Evolutionary conservation across 1,140 invertebrate genomes (phyloP), one percentile per base, ranked within the genome.

Genomic region (Drosophila melanogaster): DNA sequence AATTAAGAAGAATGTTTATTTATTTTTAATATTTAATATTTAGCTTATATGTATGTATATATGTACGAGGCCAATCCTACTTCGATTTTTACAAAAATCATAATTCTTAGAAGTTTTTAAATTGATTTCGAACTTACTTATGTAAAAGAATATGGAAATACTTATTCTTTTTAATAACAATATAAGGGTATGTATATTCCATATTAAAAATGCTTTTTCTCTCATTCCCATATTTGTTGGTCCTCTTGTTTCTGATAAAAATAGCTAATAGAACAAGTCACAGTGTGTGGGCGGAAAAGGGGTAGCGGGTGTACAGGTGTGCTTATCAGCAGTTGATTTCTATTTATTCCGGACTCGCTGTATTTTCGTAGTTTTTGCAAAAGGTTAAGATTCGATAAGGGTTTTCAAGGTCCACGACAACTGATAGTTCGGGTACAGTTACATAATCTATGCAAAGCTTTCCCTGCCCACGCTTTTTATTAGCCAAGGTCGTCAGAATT

Each of bases 341-440:
- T 70, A 70, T 70, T 70, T 70, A 66, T 69, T 69, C 47, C 54
- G 62, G 75, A 64, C 73, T 78, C 56, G 10, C 43, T 35, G 54
- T 44, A 53, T 65, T 87, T 87, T 79, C 53, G 76, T 89, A 89
- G 84, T 89, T 89, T 89, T 89, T 61, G 83, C 84, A 84, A 89
- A 84, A 89, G 84, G 84, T 89, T 66, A 89, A 89, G 87, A 89
- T 89, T 89, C 85, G 84, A 89, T 89, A 89, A 89, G 77, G 69
- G 56, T 69, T 80, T 89, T 89, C 84, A 89, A 84, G 84, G 84
- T 89, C 58, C 67, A 15, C 53, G n/a, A 58, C 54, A 59, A 37
- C 73, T 60, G 61, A 75, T 67, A 65, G 75, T 77, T 77, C 77
- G 41, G 49, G 46, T 64, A 61, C 56, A 73, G 47, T 87, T 83